Evolutionary conservation across 1,140 invertebrate genomes (phyloP).

Genomic region (Drosophila bifasciata): DNA sequence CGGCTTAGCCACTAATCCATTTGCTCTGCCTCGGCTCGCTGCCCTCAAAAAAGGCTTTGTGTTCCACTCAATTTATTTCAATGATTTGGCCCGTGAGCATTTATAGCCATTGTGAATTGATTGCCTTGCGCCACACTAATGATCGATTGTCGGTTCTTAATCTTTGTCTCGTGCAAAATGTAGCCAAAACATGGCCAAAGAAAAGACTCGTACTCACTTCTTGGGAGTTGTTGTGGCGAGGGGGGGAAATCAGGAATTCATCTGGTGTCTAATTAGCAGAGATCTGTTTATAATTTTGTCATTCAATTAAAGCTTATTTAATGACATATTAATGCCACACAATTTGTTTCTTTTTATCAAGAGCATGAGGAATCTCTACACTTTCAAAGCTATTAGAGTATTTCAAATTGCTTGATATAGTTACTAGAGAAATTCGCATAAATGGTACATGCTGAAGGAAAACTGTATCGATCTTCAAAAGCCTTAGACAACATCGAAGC

Average conservation of each 20-base stretch:
- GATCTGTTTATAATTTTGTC: too few relatives aligned
- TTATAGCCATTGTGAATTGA: slow-evolving; percentile 41
- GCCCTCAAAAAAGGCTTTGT: slow-evolving; percentile 25
- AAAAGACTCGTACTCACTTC: slow-evolving; percentile 21
- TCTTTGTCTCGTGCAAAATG: slow-evolving; percentile 30
- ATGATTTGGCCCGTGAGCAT: slow-evolving; percentile 48
- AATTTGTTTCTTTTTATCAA: too few relatives aligned
- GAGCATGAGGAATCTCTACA: too few relatives aligned
- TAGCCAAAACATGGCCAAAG: slow-evolving; percentile 2
- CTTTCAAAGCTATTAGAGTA: too few relatives aligned
- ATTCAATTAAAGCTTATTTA: too few relatives aligned
- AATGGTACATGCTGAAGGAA: too few relatives aligned
- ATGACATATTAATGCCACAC: too few relatives aligned
- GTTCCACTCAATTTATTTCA: slow-evolving; percentile 43
- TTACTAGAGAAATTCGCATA: too few relatives aligned
- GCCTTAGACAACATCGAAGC: too few relatives aligned
- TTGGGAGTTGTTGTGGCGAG: slow-evolving; percentile 3
- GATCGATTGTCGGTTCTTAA: slow-evolving; percentile 45
- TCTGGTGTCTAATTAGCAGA: neutral
- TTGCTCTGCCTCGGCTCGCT: slow-evolving; percentile 2
- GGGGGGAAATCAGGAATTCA: slow-evolving; percentile 1
- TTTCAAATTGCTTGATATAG: too few relatives aligned
- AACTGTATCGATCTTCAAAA: too few relatives aligned
- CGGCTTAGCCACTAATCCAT: slow-evolving; percentile 13
- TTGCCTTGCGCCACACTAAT: slow-evolving; percentile 35